phyloP scores from a whole-genome alignment of 2,113 vertebrate genomes.

The Cervus canadensis region DNA sequence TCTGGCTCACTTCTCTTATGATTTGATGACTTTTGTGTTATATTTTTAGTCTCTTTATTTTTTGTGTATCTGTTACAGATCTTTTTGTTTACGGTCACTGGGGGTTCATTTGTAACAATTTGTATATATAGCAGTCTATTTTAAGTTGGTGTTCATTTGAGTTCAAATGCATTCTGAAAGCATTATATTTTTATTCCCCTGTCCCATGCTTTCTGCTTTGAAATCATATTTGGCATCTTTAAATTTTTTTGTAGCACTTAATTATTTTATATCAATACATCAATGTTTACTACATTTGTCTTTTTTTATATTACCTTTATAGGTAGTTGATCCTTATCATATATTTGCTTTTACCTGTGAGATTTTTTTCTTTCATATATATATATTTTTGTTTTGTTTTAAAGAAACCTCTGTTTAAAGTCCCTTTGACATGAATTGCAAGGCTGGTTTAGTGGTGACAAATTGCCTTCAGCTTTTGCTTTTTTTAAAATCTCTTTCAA shows the following conservation, averaged over 20 bases:
- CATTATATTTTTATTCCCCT: neutral
- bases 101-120: neutral
- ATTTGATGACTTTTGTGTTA: neutral
- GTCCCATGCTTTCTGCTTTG: neutral
- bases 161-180: neutral
- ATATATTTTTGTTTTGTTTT: neutral
- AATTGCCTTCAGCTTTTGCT: neutral
- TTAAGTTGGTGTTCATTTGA: neutral
- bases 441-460: neutral
- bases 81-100: neutral
- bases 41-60: neutral
- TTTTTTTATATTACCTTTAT: neutral
- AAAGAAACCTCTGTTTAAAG: neutral
- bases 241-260: neutral
- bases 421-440: neutral
- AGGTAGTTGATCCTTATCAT: neutral
- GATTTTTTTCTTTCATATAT: neutral
- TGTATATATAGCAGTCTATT: neutral
- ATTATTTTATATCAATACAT: neutral
- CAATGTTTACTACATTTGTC: neutral
- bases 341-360: neutral
- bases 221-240: neutral
- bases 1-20: neutral
- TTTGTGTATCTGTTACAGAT: neutral
- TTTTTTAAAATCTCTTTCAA: neutral